Base-by-base conservation (phyloP, 35 echinoderm and acorn worm species). In the Stichopus chloronotus region DNA sequence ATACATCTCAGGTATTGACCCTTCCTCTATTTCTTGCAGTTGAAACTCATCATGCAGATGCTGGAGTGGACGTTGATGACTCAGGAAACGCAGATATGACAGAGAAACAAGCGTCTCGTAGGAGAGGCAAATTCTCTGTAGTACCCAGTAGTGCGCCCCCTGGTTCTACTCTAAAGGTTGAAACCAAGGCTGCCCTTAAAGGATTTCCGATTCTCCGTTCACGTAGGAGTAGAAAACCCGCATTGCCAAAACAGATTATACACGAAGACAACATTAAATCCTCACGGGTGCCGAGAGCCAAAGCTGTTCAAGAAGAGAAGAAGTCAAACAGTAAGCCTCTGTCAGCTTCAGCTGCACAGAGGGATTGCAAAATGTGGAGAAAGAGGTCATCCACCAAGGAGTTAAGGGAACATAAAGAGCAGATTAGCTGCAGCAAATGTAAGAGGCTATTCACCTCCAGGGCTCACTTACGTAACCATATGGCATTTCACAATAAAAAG, bases 181-280 rank as follows among this genome's bases (percentile, higher is more conserved):
- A 94, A 88, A 96, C 95, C 1, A 96, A 96, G 74, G 95, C 95
- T 53, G 95, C 95, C 23, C 86, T 96, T 24, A 94, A 96, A 76
- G 82, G 87, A 9, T 89, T 89, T 81, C 92, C 93, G 0, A 87
- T 91, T 19, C 88, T 91, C 14, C 86, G 93, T 16, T 57, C 90
- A 59, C 90, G 72, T 24, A 58, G 87, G 76, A 91, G 72, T 16
- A 78, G 87, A 74, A 91, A 94, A 21, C 59, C 65, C 0, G 87
- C 87, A 1, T 21, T 89, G 19, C 87, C 87, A 0, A 72, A 71
- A 19, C 87, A 89, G 11, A 89, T 89, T 2, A 89, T 89, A 25
- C 87, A 59, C 4, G 52, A 21, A 10, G 25, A 63, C 8, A 25
- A 89, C 17, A 23, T 5, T 13, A 58, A 72, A 25, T 1, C 95